A percentile compares a stretch with the other conserved stretches of the same genome.
These are phyloP conservation scores for Ephestia elutella DNA, from an alignment of 1,140 invertebrate genomes.

Conservation along the genomic window DNA sequence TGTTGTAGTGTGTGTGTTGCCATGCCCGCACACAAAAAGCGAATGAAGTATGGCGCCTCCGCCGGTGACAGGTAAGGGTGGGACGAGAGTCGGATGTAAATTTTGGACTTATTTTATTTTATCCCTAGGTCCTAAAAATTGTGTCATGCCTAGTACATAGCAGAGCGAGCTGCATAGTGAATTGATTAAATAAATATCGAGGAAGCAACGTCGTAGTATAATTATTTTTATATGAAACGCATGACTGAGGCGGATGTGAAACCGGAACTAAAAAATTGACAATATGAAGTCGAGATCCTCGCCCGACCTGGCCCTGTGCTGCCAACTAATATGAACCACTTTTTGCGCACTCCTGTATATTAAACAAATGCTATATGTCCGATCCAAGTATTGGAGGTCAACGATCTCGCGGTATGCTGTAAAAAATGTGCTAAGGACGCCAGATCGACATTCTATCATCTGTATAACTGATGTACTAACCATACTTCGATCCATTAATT, in stretches of 20 bases:
- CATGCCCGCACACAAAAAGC: too few species aligned
- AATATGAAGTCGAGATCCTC: conserved; percentile 27
- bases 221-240: conserved; percentile 22
- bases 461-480: conserved; percentile 29
- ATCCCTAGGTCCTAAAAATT: too few species aligned
- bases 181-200: too few species aligned
- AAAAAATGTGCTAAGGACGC: conserved; percentile 70
- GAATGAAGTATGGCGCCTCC: too few species aligned
- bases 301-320: conserved; percentile 13
- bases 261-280: conserved; percentile 63
- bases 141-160: too few species aligned
- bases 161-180: too few species aligned
- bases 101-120: too few species aligned
- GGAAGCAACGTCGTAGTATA: too few species aligned
- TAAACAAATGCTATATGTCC: conserved; percentile 59
- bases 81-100: too few species aligned
- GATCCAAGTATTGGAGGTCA: conserved; percentile 53
- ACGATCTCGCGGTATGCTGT: conserved; percentile 59
- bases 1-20: too few species aligned
- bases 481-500: conserved; percentile 36
- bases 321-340: conserved; percentile 51
- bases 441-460: conserved; percentile 49
- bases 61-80: too few species aligned
- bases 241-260: conserved; percentile 59
- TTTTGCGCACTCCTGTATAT: conserved; percentile 50